phyloP scores from a whole-genome alignment of 1,140 invertebrate genomes.

The Drosophila nebulosa region DNA sequence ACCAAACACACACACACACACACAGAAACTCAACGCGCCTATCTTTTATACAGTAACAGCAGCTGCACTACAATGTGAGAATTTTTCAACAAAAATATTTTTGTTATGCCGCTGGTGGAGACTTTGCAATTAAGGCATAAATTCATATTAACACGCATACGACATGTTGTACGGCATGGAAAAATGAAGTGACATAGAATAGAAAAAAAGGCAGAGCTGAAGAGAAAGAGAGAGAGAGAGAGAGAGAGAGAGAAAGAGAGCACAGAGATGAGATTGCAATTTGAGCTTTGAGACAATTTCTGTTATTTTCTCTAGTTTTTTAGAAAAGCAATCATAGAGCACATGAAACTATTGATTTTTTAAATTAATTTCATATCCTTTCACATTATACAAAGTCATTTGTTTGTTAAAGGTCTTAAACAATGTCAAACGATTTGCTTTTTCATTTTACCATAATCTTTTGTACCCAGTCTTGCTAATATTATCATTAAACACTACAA shows the following conservation, averaged over 20 bases:
- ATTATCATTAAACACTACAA: too few relatives aligned
- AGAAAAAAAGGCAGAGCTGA: background rate
- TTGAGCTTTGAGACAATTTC: background rate
- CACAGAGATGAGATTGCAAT: background rate
- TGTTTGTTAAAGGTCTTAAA: too few relatives aligned
- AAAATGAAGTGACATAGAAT: background rate
- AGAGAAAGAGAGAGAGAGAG: background rate
- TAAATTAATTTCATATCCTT: too few relatives aligned
- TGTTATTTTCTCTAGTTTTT: background rate
- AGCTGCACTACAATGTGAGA: constrained; percentile 34
- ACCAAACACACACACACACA: background rate
- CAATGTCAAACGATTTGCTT: too few relatives aligned
- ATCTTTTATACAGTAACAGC: background rate
- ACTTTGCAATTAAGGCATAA: constrained; percentile 65
- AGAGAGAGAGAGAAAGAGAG: background rate
- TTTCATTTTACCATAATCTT: too few relatives aligned
- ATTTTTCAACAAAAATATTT: constrained; percentile 28
- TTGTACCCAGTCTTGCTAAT: too few relatives aligned
- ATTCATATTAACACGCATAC: constrained; percentile 55
- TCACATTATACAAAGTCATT: too few relatives aligned
- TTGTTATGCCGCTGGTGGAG: constrained; percentile 7
- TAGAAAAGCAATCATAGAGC: too few relatives aligned
- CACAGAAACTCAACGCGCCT: background rate
- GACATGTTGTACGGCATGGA: constrained; percentile 5
- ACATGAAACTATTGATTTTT: too few relatives aligned